phyloP scores from a whole-genome alignment of 2,888 invertebrate genomes.

The Caradrina kadenii region DNA sequence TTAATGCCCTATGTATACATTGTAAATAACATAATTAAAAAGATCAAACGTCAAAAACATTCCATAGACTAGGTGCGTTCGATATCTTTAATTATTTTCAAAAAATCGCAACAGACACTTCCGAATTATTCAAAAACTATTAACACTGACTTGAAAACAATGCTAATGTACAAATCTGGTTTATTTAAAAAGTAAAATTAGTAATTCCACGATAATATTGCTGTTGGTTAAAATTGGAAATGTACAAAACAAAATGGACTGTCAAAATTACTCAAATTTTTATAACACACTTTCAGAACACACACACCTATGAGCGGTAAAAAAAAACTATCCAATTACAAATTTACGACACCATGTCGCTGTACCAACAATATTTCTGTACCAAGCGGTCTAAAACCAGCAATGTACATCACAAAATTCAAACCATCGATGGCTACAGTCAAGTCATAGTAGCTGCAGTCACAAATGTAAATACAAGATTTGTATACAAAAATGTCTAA shows the following conservation, averaged over 20 bases:
- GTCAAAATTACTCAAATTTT: neutral
- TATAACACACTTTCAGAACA: slow-evolving; percentile 34
- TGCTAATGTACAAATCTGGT: no score
- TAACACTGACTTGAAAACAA: neutral
- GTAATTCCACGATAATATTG: neutral
- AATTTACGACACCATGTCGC: neutral
- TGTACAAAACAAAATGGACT: neutral
- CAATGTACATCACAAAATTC: slow-evolving; percentile 22
- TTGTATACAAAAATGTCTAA: slow-evolving; percentile 67
- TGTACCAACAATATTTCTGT: accelerated
- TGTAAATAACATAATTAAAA: slow-evolving; percentile 1
- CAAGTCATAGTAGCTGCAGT: slow-evolving; percentile 37
- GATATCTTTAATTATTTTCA: neutral
- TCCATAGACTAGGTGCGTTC: slow-evolving; percentile 39
- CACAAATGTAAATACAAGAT: slow-evolving; percentile 69
- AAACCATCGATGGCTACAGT: neutral
- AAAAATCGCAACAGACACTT: no score
- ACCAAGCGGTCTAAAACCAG: neutral
- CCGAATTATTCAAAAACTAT: neutral
- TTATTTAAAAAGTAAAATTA: no score
- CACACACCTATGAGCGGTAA: slow-evolving; percentile 16
- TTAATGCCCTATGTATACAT: no score
- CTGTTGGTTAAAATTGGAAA: neutral
- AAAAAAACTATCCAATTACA: neutral
- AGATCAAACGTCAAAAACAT: slow-evolving; percentile 22